Base-by-base conservation (phyloP, 35 echinoderm and acorn worm species). In the Chiridota heheva region DNA sequence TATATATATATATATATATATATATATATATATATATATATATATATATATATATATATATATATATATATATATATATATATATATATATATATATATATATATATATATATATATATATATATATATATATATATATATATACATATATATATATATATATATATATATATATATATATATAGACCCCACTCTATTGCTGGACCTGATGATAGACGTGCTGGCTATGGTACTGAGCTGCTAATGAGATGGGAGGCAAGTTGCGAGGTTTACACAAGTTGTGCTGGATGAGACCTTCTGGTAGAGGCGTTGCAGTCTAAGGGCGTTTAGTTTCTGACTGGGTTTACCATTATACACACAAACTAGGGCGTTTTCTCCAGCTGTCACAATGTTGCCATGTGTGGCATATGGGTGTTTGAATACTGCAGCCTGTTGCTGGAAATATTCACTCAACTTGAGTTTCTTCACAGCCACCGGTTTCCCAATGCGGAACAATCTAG, bases 121-220 rank as follows among this genome's bases (percentile, higher is more conserved):
- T n/a, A n/a, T n/a, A n/a, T n/a, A n/a, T n/a, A n/a, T n/a, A n/a
- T n/a, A n/a, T n/a, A n/a, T n/a, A n/a, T n/a, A n/a, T n/a, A n/a
- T n/a, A n/a, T n/a, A n/a, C n/a, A n/a, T n/a, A n/a, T n/a, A n/a
- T n/a, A n/a, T n/a, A n/a, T n/a, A n/a, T n/a, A n/a, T n/a, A n/a
- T n/a, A n/a, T n/a, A n/a, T n/a, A n/a, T n/a, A n/a, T n/a, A n/a
- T n/a, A n/a, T n/a, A n/a, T n/a, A n/a, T n/a, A n/a, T n/a, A n/a
- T n/a, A n/a, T n/a, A n/a, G n/a, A n/a, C n/a, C n/a, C n/a, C n/a
- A n/a, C n/a, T n/a, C n/a, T n/a, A n/a, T n/a, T n/a, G n/a, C n/a
- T n/a, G n/a, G n/a, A 78, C 46, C 28, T 78, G 73, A 22, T 53
- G 46, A 47, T 78, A 60, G 17, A 78, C 73, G 29, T 51, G 17